Conservation (phyloP, 64 coral and sea anemone species). For the Exaiptasia diaphana region DNA sequence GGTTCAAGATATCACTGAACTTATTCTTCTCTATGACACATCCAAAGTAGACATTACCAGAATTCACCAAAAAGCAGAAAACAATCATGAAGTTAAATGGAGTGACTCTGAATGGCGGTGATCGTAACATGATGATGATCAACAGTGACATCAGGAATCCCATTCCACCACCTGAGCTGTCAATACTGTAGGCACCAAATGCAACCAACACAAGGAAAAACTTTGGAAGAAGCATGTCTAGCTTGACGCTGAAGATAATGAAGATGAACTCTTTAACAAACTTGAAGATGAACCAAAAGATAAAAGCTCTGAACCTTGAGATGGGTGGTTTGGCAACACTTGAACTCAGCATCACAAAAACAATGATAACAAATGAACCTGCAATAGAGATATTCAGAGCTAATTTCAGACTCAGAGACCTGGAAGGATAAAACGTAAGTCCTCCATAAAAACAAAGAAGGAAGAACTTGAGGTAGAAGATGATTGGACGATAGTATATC, state of each 20-base stretch:
- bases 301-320: constrained; percentile 57
- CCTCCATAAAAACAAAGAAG: constrained; percentile 76
- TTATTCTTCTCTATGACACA: constrained; percentile 79
- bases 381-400: constrained; percentile 58
- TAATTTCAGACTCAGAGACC: constrained; percentile 6
- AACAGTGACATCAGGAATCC: constrained; percentile 70
- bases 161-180: constrained; percentile 65
- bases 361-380: constrained; percentile 52
- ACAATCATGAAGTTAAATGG: constrained; percentile 95
- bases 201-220: constrained; percentile 67
- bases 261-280: constrained; percentile 52
- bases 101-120: constrained; percentile 72
- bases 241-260: constrained; percentile 80
- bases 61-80: constrained; percentile 71
- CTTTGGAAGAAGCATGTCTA: constrained; percentile 70
- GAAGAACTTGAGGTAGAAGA: constrained; percentile 70
- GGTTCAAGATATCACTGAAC: constrained; percentile 43
- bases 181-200: constrained; percentile 60
- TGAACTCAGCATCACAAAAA: constrained; percentile 70
- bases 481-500: constrained; percentile 88
- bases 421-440: constrained; percentile 17
- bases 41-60: constrained; percentile 72
- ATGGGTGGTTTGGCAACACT: constrained; percentile 68
- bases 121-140: constrained; percentile 73
- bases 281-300: constrained; percentile 53